Evolutionary conservation across 2,113 vertebrate species (phyloP).

Genomic region (Amblyopsis rosae): DNA sequence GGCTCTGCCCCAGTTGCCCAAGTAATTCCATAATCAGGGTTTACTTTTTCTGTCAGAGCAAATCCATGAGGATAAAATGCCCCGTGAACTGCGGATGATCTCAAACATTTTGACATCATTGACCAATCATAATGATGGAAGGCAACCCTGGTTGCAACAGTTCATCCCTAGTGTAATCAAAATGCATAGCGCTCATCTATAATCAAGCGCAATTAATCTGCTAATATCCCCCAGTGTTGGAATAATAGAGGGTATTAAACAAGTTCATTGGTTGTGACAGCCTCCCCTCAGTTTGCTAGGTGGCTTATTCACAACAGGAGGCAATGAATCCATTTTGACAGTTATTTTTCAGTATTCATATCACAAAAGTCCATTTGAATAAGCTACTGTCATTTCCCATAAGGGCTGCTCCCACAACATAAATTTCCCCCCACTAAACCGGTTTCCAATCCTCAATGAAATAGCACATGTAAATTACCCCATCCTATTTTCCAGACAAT

Average conservation of each 20-base stretch:
- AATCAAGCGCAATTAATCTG: conserved; percentile 74
- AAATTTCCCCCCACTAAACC: conserved; percentile 55
- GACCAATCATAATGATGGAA: conserved; percentile 47
- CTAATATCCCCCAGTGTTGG: conserved; percentile 71
- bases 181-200: conserved; percentile 60
- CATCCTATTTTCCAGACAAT: conserved; percentile 64
- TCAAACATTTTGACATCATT: conserved; percentile 38
- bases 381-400: conserved; percentile 78
- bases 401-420: conserved; percentile 56
- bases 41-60: conserved; percentile 2
- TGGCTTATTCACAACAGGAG: conserved; percentile 51
- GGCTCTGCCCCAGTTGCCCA: not conserved
- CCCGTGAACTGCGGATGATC: conserved; percentile 16
- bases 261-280: conserved; percentile 63
- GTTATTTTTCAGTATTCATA: conserved; percentile 72
- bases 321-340: conserved; percentile 65
- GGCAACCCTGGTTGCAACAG: conserved; percentile 45
- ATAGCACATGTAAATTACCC: conserved; percentile 74
- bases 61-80: conserved; percentile 14
- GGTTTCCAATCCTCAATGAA: conserved; percentile 67
- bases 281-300: conserved; percentile 48
- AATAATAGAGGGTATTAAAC: conserved; percentile 73
- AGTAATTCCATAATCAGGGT: conserved; percentile 1
- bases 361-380: conserved; percentile 77
- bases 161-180: conserved; percentile 64